Base-by-base conservation (phyloP, 2,113 vertebrate genomes). In the Oncorhynchus tshawytscha region DNA sequence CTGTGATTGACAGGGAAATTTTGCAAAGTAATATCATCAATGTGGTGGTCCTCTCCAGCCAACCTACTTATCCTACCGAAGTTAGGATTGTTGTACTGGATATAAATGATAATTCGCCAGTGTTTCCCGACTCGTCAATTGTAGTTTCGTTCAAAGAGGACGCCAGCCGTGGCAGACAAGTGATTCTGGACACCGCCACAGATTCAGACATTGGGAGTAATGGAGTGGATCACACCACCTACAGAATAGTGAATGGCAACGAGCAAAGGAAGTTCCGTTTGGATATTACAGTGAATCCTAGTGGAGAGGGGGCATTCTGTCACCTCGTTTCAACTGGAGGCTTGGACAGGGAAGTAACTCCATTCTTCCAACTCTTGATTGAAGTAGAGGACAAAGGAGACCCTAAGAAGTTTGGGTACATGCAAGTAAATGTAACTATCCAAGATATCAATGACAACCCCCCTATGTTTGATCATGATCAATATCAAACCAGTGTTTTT, bases 371-470 rank as follows among this genome's bases (percentile, higher is more conserved):
- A 87, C 94, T 99, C 3, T 71, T 99, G 79, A 92, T 99, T 12
- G 94, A 98, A 67, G 98, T 99, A 84, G 96, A 98, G 87, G 98
- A 99, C 90, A 97, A 96, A 89, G 98, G 97, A 0, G 94, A 96
- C 65, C 97, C 97, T 0, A 96, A 94, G 84, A 94, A 93, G 82
- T 93, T 94, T 16, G 97, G 98, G n/a, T 96, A 94, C 90, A 89
- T 99, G 22, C 97, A 97, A 92, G 98, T 99, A 2, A 99, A 99
- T 0, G 97, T 99, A 76, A 99, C 96, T 0, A 95, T 99, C 20
- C 97, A 98, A 84, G 98, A 99, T 82, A 95, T 97, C 70, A 99
- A 99, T 1, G 98, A 99, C 88, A 99, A 99, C 88, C 96, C 97
- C 0, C 98, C 97, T 0, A 5, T 93, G 18, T 99, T 99, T 77